Base-by-base conservation (phyloP, 2,113 vertebrate species). In the Pheucticus melanocephalus region DNA sequence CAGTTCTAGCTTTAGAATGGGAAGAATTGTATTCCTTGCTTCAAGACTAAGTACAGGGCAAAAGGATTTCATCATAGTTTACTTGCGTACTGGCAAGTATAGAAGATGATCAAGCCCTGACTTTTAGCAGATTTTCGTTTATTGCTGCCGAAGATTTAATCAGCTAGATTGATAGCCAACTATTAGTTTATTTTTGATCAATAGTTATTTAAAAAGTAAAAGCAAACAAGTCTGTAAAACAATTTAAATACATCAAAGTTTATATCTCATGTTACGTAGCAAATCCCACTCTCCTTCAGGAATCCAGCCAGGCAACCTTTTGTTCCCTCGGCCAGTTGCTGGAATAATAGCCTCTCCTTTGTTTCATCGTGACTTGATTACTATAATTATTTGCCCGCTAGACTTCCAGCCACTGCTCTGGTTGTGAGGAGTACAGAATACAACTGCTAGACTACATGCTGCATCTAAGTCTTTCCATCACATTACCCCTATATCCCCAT, bases 331-430 rank as follows among this genome's bases (percentile, higher is more conserved):
- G 95, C 96, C 96, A 96, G 95, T 98, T 96, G 93, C 96, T 97
- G 84, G 93, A 97, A 97, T 95, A 97, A 96, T 95, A 97, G 94
- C 96, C 86, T 90, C 94, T 78, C 90, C 97, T 98, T 98, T 97
- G 88, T 98, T 98, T 97, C 92, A 78, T 88, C 82, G 4, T 97
- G 97, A 97, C 97, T 98, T 94, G 97, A 98, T 98, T 98, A 97
- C 96, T 95, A 95, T 97, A 98, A 98, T 98, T 97, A 97, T 97
- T 95, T 97, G 96, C 95, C 96, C 0, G 48, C 95, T 97, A 97
- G 97, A 97, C 97, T 98, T 96, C 86, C 95, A 97, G 95, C 97
- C 96, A 96, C 96, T 97, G 95, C 97, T 94, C 96, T 39, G 93
- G 96, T 96, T 97, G 93, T 87, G 96, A 81, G 68, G 69, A 95